A percentile compares a stretch with the other conserved stretches of the same genome.
Conservation (phyloP, 2,888 invertebrate genomes). For the Paralinhomoeus sp. region DNA sequence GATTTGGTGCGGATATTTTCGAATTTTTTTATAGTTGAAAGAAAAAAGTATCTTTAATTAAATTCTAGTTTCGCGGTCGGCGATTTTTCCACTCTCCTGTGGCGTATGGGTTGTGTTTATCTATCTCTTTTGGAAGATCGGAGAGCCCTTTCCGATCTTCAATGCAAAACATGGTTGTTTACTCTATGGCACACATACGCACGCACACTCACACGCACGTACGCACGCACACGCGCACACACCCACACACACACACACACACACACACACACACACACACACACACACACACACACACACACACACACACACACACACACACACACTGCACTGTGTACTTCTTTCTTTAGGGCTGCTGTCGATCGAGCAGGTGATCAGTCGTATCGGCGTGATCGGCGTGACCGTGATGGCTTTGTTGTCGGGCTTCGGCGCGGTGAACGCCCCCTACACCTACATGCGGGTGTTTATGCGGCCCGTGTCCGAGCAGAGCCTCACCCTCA, state of each 20-base stretch:
- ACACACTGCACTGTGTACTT: no score
- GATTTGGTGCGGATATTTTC: constrained; percentile 41
- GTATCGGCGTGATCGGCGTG: constrained; percentile 93
- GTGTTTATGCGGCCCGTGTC: constrained; percentile 49
- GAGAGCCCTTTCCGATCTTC: constrained; percentile 89
- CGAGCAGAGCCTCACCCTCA: constrained; percentile 55
- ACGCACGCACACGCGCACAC: no score
- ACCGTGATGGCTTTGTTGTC: constrained; percentile 95
- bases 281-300: no score
- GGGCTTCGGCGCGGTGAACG: constrained; percentile 98
- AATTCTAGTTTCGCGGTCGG: constrained; percentile 24
- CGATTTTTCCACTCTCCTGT: constrained; percentile 54
- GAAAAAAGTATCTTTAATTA: no score
- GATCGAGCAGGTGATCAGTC: constrained; percentile 56
- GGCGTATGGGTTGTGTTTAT: constrained; percentile 69
- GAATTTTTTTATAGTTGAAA: no score
- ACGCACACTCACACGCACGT: no score
- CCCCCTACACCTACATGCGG: constrained; percentile 94
- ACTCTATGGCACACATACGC: no score
- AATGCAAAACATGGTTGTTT: constrained; percentile 83
- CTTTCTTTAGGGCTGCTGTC: no score
- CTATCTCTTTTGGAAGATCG: constrained; percentile 93
- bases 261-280: no score
- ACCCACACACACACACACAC: no score
- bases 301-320: no score